These are phyloP conservation scores for Hypercompe scribonia DNA, from an alignment of 2,888 invertebrate genomes.

Conservation along the genomic window DNA sequence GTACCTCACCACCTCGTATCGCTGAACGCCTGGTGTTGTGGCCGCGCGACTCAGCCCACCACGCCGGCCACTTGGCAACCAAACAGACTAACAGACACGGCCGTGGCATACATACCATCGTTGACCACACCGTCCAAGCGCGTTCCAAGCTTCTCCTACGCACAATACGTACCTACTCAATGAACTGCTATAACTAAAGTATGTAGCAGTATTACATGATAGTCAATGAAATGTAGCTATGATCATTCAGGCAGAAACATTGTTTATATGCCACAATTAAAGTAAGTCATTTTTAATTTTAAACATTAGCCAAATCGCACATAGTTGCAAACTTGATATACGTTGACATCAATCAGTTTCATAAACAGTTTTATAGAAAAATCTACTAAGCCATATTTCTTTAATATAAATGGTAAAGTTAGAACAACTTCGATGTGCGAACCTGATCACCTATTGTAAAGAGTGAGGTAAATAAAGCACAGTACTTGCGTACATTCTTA, in stretches of 20 bases:
- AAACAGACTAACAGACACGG: conserved; percentile 63
- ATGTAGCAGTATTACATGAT: background rate
- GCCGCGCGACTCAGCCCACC: conserved; percentile 72
- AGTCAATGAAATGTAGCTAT: background rate
- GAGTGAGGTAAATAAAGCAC: background rate
- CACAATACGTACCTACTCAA: conserved; percentile 18
- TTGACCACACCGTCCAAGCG: conserved; percentile 53
- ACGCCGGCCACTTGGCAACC: conserved; percentile 83
- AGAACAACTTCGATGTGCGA: background rate
- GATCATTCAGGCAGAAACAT: background rate
- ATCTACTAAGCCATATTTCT: background rate
- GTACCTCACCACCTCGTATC: conserved; percentile 54
- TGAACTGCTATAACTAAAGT: conserved; percentile 16
- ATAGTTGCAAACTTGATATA: background rate
- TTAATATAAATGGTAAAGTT: background rate
- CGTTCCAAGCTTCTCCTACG: conserved; percentile 27
- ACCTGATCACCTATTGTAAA: background rate
- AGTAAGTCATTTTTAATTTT: background rate
- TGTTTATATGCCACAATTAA: background rate
- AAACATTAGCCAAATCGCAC: background rate
- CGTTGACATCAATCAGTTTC: background rate
- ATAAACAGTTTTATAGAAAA: background rate
- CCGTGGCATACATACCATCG: conserved; percentile 59
- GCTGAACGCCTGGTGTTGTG: conserved; percentile 78
- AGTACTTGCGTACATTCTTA: background rate